These are phyloP conservation scores for Lucilia cuprina DNA, from an alignment of 1,140 invertebrate genomes.

Conservation along the genomic window DNA sequence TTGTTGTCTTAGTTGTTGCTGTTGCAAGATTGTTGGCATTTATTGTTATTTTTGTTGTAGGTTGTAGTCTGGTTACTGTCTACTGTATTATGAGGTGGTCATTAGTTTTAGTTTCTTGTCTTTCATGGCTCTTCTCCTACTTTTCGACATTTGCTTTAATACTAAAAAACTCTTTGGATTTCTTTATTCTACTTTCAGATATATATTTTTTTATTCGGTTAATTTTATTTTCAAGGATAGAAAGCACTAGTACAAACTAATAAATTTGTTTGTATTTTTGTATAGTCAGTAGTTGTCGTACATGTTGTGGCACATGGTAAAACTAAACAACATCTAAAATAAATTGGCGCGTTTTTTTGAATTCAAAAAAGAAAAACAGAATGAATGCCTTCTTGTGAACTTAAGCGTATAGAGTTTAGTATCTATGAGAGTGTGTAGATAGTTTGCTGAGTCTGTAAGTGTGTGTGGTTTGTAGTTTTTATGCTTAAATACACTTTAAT, in stretches of 20 bases:
- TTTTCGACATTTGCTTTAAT: not conserved
- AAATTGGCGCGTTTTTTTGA: slow-evolving; percentile 20
- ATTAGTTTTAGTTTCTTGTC: slow-evolving; percentile 16
- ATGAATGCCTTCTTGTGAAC: not conserved
- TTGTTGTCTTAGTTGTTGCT: not conserved
- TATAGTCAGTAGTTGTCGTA: slow-evolving; percentile 6
- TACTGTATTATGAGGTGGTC: slow-evolving; percentile 23
- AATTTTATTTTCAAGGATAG: slow-evolving; percentile 19
- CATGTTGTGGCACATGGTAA: not conserved
- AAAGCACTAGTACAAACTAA: not conserved
- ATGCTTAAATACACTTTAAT: slow-evolving; percentile 37
- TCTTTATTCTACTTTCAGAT: not conserved
- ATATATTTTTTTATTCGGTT: not conserved
- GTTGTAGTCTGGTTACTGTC: slow-evolving; percentile 18
- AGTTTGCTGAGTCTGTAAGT: not conserved
- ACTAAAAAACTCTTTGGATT: not conserved
- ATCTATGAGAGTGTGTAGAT: not conserved
- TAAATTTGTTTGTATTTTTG: not conserved
- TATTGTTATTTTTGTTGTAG: not conserved
- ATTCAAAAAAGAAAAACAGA: no score
- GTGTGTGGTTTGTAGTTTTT: slow-evolving; percentile 22
- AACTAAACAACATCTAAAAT: not conserved
- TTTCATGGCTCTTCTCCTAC: not conserved
- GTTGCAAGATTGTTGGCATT: not conserved
- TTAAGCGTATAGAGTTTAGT: not conserved